Evolutionary conservation across 1,140 invertebrate species (phyloP), one percentile per base, ranked within the genome.

Genomic region (Trichonephila clavipes): DNA sequence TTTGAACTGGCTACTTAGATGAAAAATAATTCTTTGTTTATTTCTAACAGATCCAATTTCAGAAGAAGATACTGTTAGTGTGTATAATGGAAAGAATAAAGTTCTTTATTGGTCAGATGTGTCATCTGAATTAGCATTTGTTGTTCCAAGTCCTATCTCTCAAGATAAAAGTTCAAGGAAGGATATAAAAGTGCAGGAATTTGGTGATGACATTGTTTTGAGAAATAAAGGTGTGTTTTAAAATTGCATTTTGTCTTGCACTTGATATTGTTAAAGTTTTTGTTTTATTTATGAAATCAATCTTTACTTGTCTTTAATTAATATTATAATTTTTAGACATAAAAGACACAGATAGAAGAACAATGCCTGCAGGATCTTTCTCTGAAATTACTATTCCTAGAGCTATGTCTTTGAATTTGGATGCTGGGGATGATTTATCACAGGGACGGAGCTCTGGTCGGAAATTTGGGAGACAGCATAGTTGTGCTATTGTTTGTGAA

Each of bases 21-120:
- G n/a, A 12, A 69, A 6, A 12, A 21, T 69, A 40, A 69, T 44
- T n/a, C 19, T 28, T 69, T 28, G 51, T 16, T 24, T 72, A 19
- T 58, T 77, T 18, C 7, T 58, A 61, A 7, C 28, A 93, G 92
- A 81, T 24, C n/a, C 69, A 2, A 93, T 93, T n/a, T 51, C 83
- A 69, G 95, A 95, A n/a, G 96, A 96, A 95, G 97, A 97, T 93
- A 96, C 97, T 51, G 96, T 97, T 81, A 96, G 96, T 95, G 95
- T 97, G 19, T 98, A 98, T 95, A 97, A 98, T 96, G 97, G 97
- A 0, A 96, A 97, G 24, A 96, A 97, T 77, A 96, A 97, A 94
- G 97, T 99, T 1, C 95, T 99, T 5, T 99, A 99, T 96, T 99
- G 99, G 99, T 98, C 98, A n/a, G 99, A 99, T 96, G 97, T 98